These are phyloP conservation scores for Petaurus breviceps DNA, from an alignment of 2,113 vertebrate species.

Conservation along the genomic window DNA sequence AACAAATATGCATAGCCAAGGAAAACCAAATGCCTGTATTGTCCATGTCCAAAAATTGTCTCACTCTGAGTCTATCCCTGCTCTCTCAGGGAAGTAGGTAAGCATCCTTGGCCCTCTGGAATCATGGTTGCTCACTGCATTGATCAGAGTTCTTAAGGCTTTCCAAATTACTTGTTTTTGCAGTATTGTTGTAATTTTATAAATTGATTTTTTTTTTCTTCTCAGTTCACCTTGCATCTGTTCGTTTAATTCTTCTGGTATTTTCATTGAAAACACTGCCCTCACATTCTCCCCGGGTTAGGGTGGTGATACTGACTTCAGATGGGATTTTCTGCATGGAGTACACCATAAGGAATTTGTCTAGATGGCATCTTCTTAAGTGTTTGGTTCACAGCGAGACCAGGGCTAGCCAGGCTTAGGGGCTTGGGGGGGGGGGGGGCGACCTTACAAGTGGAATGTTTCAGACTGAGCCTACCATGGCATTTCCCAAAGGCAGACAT, in stretches of 20 bases:
- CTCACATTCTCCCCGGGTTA: not conserved
- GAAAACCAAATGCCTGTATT: not conserved
- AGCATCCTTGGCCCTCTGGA: not conserved
- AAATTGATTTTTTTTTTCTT: not conserved
- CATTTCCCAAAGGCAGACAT: conserved; percentile 16
- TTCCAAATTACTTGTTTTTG: not conserved
- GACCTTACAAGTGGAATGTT: not conserved
- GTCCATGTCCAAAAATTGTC: not conserved
- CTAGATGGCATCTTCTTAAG: not conserved
- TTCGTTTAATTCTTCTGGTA: not conserved
- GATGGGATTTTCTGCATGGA: not conserved
- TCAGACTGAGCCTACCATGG: not conserved
- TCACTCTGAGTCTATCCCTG: not conserved
- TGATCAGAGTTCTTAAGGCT: not conserved
- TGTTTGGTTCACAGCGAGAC: not conserved
- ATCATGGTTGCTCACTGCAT: not conserved
- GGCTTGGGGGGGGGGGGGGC: not conserved
- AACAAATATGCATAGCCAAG: not conserved
- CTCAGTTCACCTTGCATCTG: not conserved
- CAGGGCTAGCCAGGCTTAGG: not conserved
- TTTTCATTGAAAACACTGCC: not conserved
- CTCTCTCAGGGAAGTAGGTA: not conserved
- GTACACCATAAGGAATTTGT: not conserved
- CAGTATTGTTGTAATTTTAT: not conserved
- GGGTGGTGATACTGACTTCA: not conserved